Percentiles rank a stretch among this genome's conserved stretches.
phyloP scores from a whole-genome alignment of 2,797 vertebrate genomes.

The Sylvia borin region DNA sequence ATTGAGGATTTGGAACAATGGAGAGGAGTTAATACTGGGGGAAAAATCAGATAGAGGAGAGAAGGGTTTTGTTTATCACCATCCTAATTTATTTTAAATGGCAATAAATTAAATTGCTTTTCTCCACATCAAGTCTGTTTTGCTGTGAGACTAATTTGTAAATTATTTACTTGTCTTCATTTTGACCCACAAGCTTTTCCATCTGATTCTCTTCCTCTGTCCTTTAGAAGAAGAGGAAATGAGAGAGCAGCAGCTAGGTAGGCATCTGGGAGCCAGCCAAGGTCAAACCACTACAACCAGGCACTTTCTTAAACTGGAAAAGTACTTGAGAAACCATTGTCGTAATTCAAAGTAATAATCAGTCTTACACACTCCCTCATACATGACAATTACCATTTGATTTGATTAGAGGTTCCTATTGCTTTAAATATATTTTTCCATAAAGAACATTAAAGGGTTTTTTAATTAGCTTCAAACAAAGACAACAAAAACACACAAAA shows the following conservation, averaged over 20 bases:
- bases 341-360: background rate
- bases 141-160: background rate
- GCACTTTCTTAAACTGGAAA: background rate
- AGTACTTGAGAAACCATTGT: background rate
- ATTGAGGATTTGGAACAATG: background rate
- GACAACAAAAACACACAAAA: background rate
- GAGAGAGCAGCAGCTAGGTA: background rate
- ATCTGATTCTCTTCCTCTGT: background rate
- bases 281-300: background rate
- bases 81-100: background rate
- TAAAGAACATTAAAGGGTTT: background rate
- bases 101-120: background rate
- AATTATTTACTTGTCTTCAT: background rate
- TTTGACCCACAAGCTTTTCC: background rate
- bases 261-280: background rate
- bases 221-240: background rate
- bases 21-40: background rate
- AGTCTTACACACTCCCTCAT: background rate
- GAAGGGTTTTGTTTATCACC: background rate
- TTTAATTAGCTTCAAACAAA: background rate
- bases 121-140: background rate
- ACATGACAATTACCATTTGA: background rate
- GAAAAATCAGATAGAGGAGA: background rate
- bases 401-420: background rate
- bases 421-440: background rate